phyloP scores from a whole-genome alignment of 2,888 invertebrate genomes.

The Athalia cordata region DNA sequence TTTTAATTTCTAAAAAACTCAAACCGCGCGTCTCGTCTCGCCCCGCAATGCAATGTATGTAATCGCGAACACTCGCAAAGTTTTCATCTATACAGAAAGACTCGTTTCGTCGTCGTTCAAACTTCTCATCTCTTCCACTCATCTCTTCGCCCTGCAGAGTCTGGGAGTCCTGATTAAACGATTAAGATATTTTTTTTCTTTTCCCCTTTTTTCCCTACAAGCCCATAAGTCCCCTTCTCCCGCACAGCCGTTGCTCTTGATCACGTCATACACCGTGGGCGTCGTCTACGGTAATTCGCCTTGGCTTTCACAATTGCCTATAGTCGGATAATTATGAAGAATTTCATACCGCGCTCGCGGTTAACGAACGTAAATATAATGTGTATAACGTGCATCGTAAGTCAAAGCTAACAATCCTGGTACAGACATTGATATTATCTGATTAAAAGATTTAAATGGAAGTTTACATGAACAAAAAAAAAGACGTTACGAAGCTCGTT shows the following conservation, averaged over 20 bases:
- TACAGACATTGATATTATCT: too few species aligned
- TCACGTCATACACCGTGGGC: neutral
- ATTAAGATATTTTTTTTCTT: neutral
- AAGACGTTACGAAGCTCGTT: too few species aligned
- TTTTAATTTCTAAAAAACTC: too few species aligned
- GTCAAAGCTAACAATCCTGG: too few species aligned
- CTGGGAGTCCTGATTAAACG: conserved; percentile 26
- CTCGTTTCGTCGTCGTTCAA: conserved; percentile 15
- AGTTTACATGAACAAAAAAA: too few species aligned
- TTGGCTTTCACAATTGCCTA: too few species aligned
- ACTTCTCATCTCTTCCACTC: conserved; percentile 1
- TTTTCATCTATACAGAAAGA: neutral
- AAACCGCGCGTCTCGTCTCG: too few species aligned
- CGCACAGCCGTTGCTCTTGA: neutral
- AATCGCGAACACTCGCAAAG: neutral
- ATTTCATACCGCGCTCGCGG: neutral
- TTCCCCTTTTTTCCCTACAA: neutral
- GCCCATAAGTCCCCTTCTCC: conserved; percentile 1
- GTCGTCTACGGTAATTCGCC: neutral
- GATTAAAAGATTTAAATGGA: too few species aligned
- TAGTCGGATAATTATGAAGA: neutral
- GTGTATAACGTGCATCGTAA: too few species aligned
- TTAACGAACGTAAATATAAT: too few species aligned
- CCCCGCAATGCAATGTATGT: too few species aligned
- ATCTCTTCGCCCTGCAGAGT: neutral